Percentiles rank a stretch among this genome's conserved stretches.
These are phyloP conservation scores for Himalopsyche anomala DNA, from an alignment of 2,888 invertebrate genomes.

Conservation along the genomic window DNA sequence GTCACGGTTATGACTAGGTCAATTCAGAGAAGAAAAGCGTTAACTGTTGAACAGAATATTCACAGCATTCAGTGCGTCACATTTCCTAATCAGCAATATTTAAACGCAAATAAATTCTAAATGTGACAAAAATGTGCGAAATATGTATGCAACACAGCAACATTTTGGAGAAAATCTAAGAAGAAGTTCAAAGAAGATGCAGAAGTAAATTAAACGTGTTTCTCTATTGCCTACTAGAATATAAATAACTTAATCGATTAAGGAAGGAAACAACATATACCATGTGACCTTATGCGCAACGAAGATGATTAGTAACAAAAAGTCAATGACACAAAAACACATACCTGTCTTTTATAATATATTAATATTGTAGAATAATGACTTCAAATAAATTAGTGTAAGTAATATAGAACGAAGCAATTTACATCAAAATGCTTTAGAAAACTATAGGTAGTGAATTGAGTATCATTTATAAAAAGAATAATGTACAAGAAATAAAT, in stretches of 20 bases:
- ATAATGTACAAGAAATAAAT: no score
- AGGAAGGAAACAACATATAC: no score
- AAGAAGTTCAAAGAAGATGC: neutral
- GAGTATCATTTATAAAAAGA: neutral
- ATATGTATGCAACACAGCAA: neutral
- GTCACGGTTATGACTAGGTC: neutral
- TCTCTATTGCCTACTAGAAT: no score
- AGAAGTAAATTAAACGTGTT: no score
- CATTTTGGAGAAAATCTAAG: neutral
- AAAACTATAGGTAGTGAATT: neutral
- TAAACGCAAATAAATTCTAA: neutral
- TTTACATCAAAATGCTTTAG: constrained; percentile 11
- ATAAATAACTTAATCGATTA: no score
- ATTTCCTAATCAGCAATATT: neutral
- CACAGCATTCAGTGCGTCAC: no score
- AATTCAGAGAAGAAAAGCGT: neutral
- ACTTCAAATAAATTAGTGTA: constrained; percentile 24
- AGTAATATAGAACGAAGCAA: constrained; percentile 17
- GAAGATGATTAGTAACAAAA: neutral
- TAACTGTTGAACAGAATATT: neutral
- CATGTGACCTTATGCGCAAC: neutral
- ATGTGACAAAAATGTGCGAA: neutral
- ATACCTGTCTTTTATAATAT: neutral
- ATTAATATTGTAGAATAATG: neutral
- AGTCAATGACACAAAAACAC: neutral